Evolutionary conservation across 2,888 invertebrate species (phyloP).

Genomic region (Agriotes lineatus): DNA sequence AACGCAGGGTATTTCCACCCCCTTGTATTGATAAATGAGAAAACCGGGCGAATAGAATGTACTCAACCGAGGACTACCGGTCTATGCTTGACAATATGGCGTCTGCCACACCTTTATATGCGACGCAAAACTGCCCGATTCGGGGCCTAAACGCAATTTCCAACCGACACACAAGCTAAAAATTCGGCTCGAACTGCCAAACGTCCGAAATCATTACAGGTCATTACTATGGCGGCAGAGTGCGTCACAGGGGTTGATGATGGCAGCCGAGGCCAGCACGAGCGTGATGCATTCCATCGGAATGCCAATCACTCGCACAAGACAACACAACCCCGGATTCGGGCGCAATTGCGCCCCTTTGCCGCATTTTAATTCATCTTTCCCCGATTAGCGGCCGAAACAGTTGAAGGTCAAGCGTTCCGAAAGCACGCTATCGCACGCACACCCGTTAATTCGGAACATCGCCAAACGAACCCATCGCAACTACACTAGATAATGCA

Average conservation of each 20-base stretch:
- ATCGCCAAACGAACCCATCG: neutral
- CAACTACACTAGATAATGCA: constrained; percentile 14
- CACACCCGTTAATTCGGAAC: neutral
- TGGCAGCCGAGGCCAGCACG: constrained; percentile 14
- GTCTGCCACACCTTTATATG: constrained; percentile 66
- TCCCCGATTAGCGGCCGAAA: constrained; percentile 24
- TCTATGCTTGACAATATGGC: constrained; percentile 63
- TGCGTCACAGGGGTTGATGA: constrained; percentile 31
- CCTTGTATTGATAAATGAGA: constrained; percentile 56
- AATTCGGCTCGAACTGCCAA: neutral
- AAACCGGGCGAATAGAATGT: constrained; percentile 47
- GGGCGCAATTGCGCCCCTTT: neutral
- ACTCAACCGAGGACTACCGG: constrained; percentile 44
- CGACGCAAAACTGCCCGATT: constrained; percentile 54
- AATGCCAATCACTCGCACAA: constrained; percentile 44
- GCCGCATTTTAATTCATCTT: constrained; percentile 2
- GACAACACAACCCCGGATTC: constrained; percentile 2
- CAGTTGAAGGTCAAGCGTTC: constrained; percentile 54
- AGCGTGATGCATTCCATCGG: constrained; percentile 49
- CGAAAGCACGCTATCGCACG: constrained; percentile 33
- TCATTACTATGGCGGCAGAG: constrained; percentile 39
- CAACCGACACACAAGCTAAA: neutral
- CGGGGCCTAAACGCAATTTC: neutral
- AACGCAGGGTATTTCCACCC: constrained; percentile 55
- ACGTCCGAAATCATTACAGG: constrained; percentile 20